Conservation (phyloP, 2,888 invertebrate genomes). For the Lepidocyrtinus sp. region DNA sequence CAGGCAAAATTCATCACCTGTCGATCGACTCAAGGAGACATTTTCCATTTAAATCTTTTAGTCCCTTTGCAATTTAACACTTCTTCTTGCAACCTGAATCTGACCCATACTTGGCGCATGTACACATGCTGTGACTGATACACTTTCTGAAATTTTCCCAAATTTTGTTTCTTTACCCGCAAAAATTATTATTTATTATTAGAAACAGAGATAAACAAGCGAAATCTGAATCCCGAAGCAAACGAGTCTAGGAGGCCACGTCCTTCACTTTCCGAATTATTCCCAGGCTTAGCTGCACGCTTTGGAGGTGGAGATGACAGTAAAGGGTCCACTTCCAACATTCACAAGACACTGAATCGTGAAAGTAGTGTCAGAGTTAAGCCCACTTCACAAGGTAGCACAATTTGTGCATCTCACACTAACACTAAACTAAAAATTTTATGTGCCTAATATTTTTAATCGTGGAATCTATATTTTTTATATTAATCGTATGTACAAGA, state of each 20-base stretch:
- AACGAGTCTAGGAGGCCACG: slow-evolving; percentile 67
- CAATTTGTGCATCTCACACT: slow-evolving; percentile 57
- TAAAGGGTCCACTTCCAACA: slow-evolving; percentile 67
- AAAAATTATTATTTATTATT: slow-evolving; percentile 18
- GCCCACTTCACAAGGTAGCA: slow-evolving; percentile 69
- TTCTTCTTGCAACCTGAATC: background rate
- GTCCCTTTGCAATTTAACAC: background rate
- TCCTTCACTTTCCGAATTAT: slow-evolving; percentile 69
- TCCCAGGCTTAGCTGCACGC: slow-evolving; percentile 69
- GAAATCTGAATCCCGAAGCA: slow-evolving; percentile 67
- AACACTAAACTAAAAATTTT: slow-evolving; percentile 5
- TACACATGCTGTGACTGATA: background rate
- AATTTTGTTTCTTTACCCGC: background rate
- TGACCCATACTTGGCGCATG: background rate
- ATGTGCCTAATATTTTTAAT: too few species aligned
- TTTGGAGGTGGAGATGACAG: slow-evolving; percentile 67
- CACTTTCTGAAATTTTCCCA: background rate
- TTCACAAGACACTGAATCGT: slow-evolving; percentile 68
- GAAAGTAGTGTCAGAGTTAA: slow-evolving; percentile 70
- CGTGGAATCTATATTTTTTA: too few species aligned
- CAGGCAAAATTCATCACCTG: too few species aligned
- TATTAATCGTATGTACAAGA: too few species aligned
- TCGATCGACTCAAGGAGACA: too few species aligned
- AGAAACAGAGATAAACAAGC: slow-evolving; percentile 67
- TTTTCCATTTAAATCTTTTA: too few species aligned